Conservation (phyloP, 1,140 invertebrate species). For the Homalodisca vitripennis region DNA sequence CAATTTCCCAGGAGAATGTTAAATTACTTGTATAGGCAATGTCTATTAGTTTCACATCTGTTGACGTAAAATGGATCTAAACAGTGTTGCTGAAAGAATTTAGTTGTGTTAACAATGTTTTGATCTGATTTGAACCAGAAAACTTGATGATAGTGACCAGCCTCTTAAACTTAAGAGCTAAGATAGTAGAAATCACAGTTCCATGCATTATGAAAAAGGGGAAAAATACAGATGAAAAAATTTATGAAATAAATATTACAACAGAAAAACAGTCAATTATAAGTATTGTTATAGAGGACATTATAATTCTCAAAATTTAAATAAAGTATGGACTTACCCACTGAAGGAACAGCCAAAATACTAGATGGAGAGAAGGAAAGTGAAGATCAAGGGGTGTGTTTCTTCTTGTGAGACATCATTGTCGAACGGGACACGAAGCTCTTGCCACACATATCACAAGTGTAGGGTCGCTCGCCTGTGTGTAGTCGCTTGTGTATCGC, state of each 20-base stretch:
- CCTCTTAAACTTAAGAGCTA: neutral
- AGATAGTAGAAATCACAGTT: neutral
- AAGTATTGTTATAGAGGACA: neutral
- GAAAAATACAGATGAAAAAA: neutral
- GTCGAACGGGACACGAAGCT: slow-evolving; percentile 59
- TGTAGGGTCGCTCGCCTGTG: slow-evolving; percentile 78
- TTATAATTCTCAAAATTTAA: neutral
- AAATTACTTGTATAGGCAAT: too few species aligned
- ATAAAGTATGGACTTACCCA: neutral
- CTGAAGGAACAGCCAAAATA: neutral
- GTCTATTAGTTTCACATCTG: too few species aligned
- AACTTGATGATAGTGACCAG: too few species aligned
- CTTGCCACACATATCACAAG: slow-evolving; percentile 69
- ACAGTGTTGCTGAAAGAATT: too few species aligned
- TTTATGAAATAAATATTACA: neutral
- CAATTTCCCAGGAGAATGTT: too few species aligned
- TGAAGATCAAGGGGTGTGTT: slow-evolving; percentile 46
- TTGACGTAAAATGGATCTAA: too few species aligned
- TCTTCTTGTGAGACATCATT: slow-evolving; percentile 60
- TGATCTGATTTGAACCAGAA: too few species aligned
- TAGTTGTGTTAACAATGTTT: too few species aligned
- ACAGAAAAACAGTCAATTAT: neutral
- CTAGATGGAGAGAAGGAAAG: neutral
- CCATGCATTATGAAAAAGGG: neutral
- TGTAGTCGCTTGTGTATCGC: slow-evolving; percentile 62